Evolutionary conservation across 2,888 invertebrate species (phyloP).

Genomic region (Sphinx pinastri): DNA sequence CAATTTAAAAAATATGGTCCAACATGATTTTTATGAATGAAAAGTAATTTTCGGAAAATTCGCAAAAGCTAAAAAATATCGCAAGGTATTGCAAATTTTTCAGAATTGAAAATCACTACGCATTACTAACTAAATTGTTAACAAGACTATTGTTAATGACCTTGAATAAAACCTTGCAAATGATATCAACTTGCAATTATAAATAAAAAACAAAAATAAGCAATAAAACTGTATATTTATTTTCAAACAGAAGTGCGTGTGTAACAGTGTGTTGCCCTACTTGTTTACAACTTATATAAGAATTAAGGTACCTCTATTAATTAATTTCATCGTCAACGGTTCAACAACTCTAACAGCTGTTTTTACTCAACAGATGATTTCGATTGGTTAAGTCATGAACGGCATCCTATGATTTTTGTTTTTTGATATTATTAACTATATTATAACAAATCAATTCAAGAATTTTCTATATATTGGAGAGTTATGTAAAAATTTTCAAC

Average conservation of each 20-base stretch:
- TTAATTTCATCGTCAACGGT: constrained; percentile 25
- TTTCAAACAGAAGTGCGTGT: background rate
- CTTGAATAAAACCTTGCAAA: background rate
- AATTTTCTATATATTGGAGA: background rate
- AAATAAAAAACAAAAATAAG: constrained; percentile 14
- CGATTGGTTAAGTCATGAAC: background rate
- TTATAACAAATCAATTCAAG: no score
- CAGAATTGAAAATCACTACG: background rate
- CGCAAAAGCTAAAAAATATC: background rate
- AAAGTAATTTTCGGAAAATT: background rate
- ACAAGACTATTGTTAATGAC: background rate
- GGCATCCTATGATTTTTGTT: background rate
- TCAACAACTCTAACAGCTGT: constrained; percentile 38
- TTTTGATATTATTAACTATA: no score
- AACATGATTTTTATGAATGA: no score
- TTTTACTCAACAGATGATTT: constrained; percentile 20
- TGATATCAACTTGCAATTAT: background rate
- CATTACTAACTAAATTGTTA: background rate
- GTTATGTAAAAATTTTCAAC: background rate
- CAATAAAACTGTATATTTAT: background rate
- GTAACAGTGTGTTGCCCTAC: background rate
- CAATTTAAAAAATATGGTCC: no score
- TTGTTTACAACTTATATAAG: constrained; percentile 6
- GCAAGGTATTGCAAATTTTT: no score
- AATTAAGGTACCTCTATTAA: constrained; percentile 11